A percentile compares a stretch with the other conserved stretches of the same genome.
These are phyloP conservation scores for Acholoe squamosa DNA, from an alignment of 2,888 invertebrate species.

Conservation along the genomic window DNA sequence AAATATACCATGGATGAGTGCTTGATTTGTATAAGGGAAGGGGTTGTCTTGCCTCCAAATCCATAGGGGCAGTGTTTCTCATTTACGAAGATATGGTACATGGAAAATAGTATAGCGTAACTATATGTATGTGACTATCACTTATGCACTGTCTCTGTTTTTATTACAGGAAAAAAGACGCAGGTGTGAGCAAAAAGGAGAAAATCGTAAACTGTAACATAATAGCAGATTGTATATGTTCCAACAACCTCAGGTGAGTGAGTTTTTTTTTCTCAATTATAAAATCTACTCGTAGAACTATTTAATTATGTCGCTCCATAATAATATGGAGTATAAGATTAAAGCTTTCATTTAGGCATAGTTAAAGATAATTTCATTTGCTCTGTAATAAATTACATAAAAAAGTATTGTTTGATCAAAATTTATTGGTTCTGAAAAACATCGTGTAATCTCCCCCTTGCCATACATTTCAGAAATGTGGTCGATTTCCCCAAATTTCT, in stretches of 20 bases:
- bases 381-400: too few species aligned
- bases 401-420: too few species aligned
- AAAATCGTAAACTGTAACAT: conserved; percentile 89
- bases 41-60: too few species aligned
- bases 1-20: too few species aligned
- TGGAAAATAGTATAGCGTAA: too few species aligned
- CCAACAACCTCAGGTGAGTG: conserved; percentile 85
- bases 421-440: neutral
- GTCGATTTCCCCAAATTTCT: conserved; percentile 86
- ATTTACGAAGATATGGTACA: too few species aligned
- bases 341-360: too few species aligned
- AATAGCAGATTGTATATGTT: conserved; percentile 89
- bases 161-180: conserved; percentile 86
- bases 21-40: too few species aligned
- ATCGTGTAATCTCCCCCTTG: too few species aligned
- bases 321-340: too few species aligned
- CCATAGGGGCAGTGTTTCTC: too few species aligned
- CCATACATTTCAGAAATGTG: conserved; percentile 77
- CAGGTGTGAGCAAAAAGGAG: conserved; percentile 85
- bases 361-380: too few species aligned
- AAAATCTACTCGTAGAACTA: neutral
- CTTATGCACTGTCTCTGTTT: neutral
- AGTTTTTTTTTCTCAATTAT: neutral
- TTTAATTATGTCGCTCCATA: neutral
- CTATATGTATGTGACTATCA: neutral